phyloP scores from a whole-genome alignment of 2,797 vertebrate species.

The Masticophis lateralis region DNA sequence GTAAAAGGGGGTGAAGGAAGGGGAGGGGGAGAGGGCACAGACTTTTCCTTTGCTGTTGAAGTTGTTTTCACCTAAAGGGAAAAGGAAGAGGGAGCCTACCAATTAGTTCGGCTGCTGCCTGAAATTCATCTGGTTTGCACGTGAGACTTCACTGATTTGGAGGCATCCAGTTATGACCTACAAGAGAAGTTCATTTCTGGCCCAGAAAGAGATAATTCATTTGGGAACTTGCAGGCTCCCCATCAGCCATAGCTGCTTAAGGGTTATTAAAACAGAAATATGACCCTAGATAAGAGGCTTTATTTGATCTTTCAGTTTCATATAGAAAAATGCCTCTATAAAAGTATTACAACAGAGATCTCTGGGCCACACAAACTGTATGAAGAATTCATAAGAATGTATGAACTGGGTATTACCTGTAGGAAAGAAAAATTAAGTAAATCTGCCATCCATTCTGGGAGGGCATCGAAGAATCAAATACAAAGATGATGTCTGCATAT shows the following conservation, averaged over 20 bases:
- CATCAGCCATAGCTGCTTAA: background rate
- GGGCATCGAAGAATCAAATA: background rate
- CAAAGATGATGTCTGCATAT: background rate
- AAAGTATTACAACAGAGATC: background rate
- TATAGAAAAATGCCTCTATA: background rate
- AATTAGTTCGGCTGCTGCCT: slow-evolving; percentile 19
- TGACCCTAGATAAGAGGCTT: background rate
- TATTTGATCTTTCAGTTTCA: background rate
- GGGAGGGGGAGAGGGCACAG: slow-evolving; percentile 35
- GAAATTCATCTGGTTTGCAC: slow-evolving; percentile 33
- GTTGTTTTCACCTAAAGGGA: slow-evolving; percentile 5
- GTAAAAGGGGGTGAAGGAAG: slow-evolving; percentile 32
- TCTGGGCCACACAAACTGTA: background rate
- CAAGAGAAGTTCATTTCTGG: slow-evolving; percentile 39
- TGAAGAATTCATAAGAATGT: background rate
- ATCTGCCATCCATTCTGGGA: background rate
- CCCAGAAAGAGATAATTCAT: slow-evolving; percentile 45
- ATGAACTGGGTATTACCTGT: background rate
- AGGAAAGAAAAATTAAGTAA: background rate
- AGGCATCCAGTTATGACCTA: slow-evolving; percentile 31
- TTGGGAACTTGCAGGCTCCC: slow-evolving; percentile 28
- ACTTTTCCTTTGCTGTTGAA: slow-evolving; percentile 43
- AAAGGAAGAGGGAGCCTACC: background rate
- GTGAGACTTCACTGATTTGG: slow-evolving; percentile 47
- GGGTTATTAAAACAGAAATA: slow-evolving; percentile 4